A percentile compares a stretch with the other conserved stretches of the same genome.
Evolutionary conservation across 1,140 invertebrate species (phyloP).

Genomic region (Aphelenchoides besseyi): DNA sequence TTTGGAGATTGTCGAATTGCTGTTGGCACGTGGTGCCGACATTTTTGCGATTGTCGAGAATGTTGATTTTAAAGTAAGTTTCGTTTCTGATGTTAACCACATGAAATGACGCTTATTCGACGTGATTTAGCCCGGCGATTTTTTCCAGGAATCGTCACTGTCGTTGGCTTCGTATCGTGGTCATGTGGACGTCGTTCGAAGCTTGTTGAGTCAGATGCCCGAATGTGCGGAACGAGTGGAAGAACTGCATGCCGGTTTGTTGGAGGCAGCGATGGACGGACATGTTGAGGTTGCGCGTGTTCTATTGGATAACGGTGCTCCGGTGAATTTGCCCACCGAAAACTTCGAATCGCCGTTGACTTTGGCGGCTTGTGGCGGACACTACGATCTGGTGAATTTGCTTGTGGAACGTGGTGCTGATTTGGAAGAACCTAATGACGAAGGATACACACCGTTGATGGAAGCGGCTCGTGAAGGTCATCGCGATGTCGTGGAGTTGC

Average conservation of each 20-base stretch:
- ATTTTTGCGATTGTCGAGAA: conserved; percentile 81
- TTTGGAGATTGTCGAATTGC: conserved; percentile 79
- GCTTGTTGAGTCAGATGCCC: conserved; percentile 64
- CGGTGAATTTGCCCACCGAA: conserved; percentile 97
- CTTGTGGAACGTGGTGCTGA: conserved; percentile 88
- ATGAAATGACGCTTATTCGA: conserved; percentile 10
- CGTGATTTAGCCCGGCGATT: background rate
- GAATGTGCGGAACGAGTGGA: conserved; percentile 90
- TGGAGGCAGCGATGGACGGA: conserved; percentile 99
- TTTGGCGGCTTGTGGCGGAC: conserved; percentile 93
- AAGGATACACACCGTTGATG: conserved; percentile 99
- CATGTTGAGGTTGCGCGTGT: conserved; percentile 70
- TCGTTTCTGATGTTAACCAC: background rate
- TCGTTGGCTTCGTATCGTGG: conserved; percentile 97
- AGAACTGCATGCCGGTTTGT: conserved; percentile 98
- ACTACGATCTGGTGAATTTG: conserved; percentile 81
- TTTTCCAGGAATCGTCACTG: conserved; percentile 79
- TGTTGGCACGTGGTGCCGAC: conserved; percentile 85
- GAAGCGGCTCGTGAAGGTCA: conserved; percentile 96
- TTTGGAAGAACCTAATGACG: conserved; percentile 97
- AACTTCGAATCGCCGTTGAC: conserved; percentile 98
- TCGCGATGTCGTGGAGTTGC: conserved; percentile 50
- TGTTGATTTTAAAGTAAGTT: conserved; percentile 64
- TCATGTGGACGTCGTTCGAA: conserved; percentile 83
- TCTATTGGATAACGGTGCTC: conserved; percentile 71